Conservation (phyloP, 1,140 invertebrate genomes). For the Conus betulinus region DNA sequence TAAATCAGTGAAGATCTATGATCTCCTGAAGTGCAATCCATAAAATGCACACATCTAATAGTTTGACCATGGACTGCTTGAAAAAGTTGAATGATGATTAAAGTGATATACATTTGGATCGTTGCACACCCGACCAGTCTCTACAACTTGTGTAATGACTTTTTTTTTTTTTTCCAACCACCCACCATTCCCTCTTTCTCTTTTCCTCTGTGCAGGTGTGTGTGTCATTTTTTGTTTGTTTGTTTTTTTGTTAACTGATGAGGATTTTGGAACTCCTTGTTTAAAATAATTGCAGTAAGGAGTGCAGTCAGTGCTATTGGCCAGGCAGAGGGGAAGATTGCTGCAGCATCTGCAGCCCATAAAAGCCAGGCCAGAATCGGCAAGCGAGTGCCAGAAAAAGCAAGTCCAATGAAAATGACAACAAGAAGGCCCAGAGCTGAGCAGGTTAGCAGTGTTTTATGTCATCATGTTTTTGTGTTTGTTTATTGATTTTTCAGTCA, state of each 20-base stretch:
- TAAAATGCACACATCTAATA: too few relatives aligned
- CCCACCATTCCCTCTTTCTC: neutral
- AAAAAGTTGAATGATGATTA: too few relatives aligned
- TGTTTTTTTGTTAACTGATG: neutral
- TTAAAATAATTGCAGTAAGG: neutral
- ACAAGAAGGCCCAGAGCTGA: neutral
- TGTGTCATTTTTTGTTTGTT: neutral
- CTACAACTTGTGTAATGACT: too few relatives aligned
- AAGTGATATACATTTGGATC: too few relatives aligned
- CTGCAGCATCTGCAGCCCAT: too few relatives aligned
- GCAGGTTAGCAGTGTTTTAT: neutral
- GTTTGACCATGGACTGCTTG: too few relatives aligned
- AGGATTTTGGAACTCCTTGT: neutral
- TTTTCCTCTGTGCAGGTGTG: neutral
- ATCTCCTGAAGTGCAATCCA: too few relatives aligned
- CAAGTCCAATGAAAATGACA: neutral
- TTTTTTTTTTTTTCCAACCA: too few relatives aligned
- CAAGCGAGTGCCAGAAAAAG: neutral
- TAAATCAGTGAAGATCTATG: too few relatives aligned
- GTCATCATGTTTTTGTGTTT: too few relatives aligned
- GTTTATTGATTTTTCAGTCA: too few relatives aligned
- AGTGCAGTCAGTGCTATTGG: neutral
- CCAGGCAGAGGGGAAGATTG: neutral
- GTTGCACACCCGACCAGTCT: too few relatives aligned
- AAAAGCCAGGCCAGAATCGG: neutral